Percentiles rank a stretch among this genome's conserved stretches.
These are phyloP conservation scores for Pentalonia nigronervosa DNA, from an alignment of 1,140 invertebrate species.

Conservation along the genomic window DNA sequence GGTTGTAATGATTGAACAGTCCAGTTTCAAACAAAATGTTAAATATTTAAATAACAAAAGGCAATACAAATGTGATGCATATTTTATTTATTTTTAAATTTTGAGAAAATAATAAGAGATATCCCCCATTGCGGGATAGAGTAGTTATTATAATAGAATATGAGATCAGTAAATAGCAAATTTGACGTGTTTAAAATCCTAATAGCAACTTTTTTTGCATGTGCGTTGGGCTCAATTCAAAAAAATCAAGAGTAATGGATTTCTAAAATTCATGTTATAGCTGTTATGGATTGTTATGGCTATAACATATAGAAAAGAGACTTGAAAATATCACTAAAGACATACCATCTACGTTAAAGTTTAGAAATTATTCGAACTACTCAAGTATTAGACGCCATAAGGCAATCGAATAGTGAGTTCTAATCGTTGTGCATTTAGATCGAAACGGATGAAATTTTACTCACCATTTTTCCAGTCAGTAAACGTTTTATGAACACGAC, in stretches of 20 bases:
- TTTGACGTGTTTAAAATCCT: neutral
- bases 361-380: neutral
- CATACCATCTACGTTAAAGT: neutral
- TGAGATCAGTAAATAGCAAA: neutral
- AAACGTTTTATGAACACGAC: neutral
- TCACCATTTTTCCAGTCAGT: constrained; percentile 22
- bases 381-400: neutral
- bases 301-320: neutral
- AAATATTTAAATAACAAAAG: too few relatives aligned
- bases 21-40: too few relatives aligned
- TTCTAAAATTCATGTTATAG: neutral
- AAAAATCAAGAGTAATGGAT: neutral
- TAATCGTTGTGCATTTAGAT: neutral
- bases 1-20: too few relatives aligned
- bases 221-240: neutral
- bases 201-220: neutral
- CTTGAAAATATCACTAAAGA: neutral
- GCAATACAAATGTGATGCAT: too few relatives aligned
- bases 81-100: too few relatives aligned
- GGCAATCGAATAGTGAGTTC: too few relatives aligned
- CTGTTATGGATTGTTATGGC: too few relatives aligned
- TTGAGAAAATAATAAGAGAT: neutral
- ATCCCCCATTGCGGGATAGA: neutral
- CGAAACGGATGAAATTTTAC: constrained; percentile 34
- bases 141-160: neutral